A percentile compares a stretch with the other conserved stretches of the same genome.
These are phyloP conservation scores for Hormaphis cornu DNA, from an alignment of 1,140 invertebrate genomes.

Conservation along the genomic window DNA sequence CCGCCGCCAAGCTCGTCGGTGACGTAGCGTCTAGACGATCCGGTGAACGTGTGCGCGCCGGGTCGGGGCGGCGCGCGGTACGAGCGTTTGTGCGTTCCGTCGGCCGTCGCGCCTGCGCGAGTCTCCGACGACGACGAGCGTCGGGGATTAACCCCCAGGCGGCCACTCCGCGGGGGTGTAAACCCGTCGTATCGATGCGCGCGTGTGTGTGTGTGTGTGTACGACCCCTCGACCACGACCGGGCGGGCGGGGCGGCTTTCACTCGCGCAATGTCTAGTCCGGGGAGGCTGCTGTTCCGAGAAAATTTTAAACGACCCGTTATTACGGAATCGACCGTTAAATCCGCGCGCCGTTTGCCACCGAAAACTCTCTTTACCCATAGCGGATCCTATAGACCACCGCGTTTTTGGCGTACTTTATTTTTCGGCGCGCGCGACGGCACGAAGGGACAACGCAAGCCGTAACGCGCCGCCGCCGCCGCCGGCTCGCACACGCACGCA, in stretches of 20 bases:
- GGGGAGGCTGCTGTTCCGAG: background rate
- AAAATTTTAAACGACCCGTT: too few relatives aligned
- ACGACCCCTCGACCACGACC: slow-evolving; percentile 14
- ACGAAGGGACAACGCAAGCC: too few relatives aligned
- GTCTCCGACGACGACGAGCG: background rate
- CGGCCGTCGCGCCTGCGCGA: too few relatives aligned
- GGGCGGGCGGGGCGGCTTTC: background rate
- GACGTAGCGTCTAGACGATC: slow-evolving; percentile 28
- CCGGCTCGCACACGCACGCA: background rate
- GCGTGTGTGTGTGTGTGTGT: background rate
- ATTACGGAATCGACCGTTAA: background rate
- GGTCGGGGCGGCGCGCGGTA: background rate
- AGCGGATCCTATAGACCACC: too few relatives aligned
- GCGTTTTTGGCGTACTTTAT: background rate
- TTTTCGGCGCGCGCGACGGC: background rate
- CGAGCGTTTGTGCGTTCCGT: background rate
- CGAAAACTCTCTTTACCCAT: too few relatives aligned
- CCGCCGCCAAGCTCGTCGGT: background rate
- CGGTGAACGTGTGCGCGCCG: background rate
- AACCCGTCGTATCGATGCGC: background rate
- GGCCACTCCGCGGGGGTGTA: slow-evolving; percentile 16
- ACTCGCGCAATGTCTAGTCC: slow-evolving; percentile 17
- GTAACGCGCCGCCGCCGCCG: background rate
- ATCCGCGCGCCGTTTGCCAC: background rate
- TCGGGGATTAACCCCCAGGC: background rate